Percentiles rank a stretch among this genome's conserved stretches.
Conservation (phyloP, 30 jellyfish, hydroid and myxozoan species). For the Aurelia aurita region DNA sequence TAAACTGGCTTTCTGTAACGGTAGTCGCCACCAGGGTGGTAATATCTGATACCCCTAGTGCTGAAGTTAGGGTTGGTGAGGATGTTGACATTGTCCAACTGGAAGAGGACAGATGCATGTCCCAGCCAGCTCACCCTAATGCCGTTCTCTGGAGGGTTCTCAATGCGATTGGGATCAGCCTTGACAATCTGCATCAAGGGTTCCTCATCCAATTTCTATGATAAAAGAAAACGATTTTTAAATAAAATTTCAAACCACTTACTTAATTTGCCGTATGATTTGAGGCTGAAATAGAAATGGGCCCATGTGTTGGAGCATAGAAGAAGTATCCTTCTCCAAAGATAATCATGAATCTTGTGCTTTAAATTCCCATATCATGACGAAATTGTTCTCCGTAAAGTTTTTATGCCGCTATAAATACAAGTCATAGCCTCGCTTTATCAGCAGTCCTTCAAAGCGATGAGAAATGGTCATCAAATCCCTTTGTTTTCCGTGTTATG, state of each 20-base stretch:
- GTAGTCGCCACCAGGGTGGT: constrained; percentile 91
- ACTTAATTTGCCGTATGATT: no score
- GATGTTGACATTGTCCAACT: constrained; percentile 89
- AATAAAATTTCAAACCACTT: background rate
- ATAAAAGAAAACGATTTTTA: background rate
- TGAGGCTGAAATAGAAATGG: no score
- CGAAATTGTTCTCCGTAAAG: no score
- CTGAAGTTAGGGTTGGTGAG: constrained; percentile 95
- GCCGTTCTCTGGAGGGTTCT: constrained; percentile 98
- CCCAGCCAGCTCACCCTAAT: constrained; percentile 97
- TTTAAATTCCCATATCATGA: no score
- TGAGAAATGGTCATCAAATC: no score
- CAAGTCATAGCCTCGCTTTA: no score
- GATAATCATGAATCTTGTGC: no score
- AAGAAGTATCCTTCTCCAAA: no score
- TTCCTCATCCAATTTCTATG: constrained; percentile 90
- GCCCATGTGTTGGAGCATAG: no score
- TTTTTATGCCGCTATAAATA: no score
- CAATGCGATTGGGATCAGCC: constrained; percentile 94
- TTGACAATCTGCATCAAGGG: constrained; percentile 91
- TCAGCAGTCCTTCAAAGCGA: no score
- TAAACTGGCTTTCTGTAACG: constrained; percentile 92
- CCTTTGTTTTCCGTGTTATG: no score
- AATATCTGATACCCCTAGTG: constrained; percentile 84
- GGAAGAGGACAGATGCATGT: constrained; percentile 91